Percentiles rank a stretch among this genome's conserved stretches.
phyloP scores from a whole-genome alignment of 1,140 invertebrate genomes.

The Dendrolimus kikuchii region DNA sequence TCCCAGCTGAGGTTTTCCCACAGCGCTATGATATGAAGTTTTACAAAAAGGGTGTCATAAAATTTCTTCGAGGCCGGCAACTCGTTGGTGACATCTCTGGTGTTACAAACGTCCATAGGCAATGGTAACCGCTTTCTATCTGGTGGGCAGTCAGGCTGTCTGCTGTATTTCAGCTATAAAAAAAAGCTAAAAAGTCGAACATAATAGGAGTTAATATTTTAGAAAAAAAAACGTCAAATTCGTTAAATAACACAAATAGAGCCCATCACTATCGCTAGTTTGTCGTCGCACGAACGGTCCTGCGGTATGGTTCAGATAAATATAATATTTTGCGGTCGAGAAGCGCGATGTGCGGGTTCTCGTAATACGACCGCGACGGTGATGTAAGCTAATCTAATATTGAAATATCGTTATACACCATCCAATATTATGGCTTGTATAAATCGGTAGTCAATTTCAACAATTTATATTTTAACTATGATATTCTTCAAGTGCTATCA shows the following conservation, averaged over 20 bases:
- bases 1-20: no score
- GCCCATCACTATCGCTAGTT: slow-evolving; percentile 41
- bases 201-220: not conserved
- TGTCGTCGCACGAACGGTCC: slow-evolving; percentile 44
- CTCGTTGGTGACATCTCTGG: no score
- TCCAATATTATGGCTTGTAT: not conserved
- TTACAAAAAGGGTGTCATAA: no score
- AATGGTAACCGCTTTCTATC: no score
- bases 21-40: no score
- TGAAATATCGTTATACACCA: slow-evolving; percentile 27
- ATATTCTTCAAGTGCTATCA: no score
- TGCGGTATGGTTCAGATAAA: slow-evolving; percentile 46
- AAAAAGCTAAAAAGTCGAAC: no score
- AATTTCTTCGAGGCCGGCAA: no score
- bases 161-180: no score
- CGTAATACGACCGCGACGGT: slow-evolving; percentile 28
- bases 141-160: no score
- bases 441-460: slow-evolving; percentile 1
- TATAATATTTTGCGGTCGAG: slow-evolving; percentile 59
- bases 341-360: slow-evolving; percentile 23
- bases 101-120: no score
- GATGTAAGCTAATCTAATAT: slow-evolving; percentile 61
- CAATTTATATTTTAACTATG: no score
- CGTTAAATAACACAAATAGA: not conserved
- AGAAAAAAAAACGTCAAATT: not conserved